Percentiles rank a stretch among this genome's conserved stretches.
Conservation (phyloP, 1,140 invertebrate genomes). For the Daktulosphaira vitifoliae region DNA sequence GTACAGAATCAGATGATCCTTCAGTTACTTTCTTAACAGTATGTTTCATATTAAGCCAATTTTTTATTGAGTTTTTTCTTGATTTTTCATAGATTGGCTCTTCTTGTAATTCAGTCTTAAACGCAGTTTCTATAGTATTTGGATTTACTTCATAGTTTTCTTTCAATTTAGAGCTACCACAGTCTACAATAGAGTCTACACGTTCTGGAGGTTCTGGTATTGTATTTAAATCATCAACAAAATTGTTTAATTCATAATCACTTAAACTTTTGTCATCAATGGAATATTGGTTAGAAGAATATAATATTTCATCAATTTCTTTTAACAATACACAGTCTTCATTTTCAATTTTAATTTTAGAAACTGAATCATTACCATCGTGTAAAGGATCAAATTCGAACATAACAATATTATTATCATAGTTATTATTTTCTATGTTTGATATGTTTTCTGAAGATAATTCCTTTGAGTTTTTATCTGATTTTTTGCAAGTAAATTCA, state of each 20-base stretch:
- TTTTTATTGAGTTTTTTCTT: slow-evolving; percentile 41
- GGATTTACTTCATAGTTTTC: background rate
- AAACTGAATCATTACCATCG: slow-evolving; percentile 33
- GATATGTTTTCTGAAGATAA: background rate
- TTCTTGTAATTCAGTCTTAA: slow-evolving; percentile 34
- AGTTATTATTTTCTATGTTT: background rate
- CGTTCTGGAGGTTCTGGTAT: slow-evolving; percentile 38
- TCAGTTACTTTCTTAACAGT: slow-evolving; percentile 43
- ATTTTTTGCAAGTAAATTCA: background rate
- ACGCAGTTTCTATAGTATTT: slow-evolving; percentile 7
- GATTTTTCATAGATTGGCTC: slow-evolving; percentile 41
- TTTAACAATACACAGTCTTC: background rate
- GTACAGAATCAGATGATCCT: slow-evolving; percentile 43
- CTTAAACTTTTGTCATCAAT: slow-evolving; percentile 31
- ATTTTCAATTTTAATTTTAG: slow-evolving; percentile 35
- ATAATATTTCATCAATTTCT: slow-evolving; percentile 25
- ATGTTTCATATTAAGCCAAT: slow-evolving; percentile 41
- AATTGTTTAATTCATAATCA: slow-evolving; percentile 40
- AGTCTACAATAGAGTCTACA: slow-evolving; percentile 37
- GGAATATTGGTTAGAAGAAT: slow-evolving; percentile 37
- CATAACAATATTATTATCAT: background rate
- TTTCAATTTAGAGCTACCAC: background rate
- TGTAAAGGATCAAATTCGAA: slow-evolving; percentile 26
- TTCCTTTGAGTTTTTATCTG: background rate
- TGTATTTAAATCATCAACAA: slow-evolving; percentile 38